phyloP scores from a whole-genome alignment of 2,888 invertebrate genomes.

The Zaprionus obscuricornis region DNA sequence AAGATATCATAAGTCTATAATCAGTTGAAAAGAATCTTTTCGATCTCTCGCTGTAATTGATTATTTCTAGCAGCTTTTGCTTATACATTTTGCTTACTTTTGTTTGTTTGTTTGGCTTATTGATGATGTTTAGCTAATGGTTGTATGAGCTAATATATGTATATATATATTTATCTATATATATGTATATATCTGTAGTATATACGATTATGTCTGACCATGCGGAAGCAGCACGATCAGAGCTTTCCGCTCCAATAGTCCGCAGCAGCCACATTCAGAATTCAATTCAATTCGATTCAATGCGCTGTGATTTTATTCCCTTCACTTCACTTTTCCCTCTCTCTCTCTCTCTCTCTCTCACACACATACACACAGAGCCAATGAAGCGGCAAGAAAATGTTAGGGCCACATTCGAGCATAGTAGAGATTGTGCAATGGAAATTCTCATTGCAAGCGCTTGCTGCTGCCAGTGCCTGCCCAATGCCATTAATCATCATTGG shows the following conservation, averaged over 20 bases:
- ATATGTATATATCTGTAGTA: not conserved
- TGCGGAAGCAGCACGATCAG: constrained; percentile 58
- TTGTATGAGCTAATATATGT: not conserved
- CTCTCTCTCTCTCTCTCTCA: no score
- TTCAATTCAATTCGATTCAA: constrained; percentile 56
- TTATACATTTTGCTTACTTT: constrained; percentile 9
- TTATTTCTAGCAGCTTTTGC: constrained; percentile 1
- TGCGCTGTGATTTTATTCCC: no score
- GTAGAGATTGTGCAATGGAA: not conserved
- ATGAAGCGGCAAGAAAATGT: constrained; percentile 64
- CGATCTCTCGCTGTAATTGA: constrained; percentile 5
- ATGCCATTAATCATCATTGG: constrained; percentile 68
- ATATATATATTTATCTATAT: not conserved
- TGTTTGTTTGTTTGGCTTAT: constrained; percentile 6
- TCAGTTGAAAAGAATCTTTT: no score
- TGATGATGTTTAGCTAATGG: constrained; percentile 23
- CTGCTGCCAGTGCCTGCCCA: no score
- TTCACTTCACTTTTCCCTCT: not conserved
- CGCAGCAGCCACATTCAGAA: constrained; percentile 53
- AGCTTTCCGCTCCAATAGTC: constrained; percentile 74
- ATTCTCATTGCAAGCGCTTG: constrained; percentile 39
- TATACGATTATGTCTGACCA: constrained; percentile 13
- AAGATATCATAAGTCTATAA: no score
- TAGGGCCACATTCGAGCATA: constrained; percentile 36
- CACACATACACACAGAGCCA: constrained; percentile 40